phyloP scores from a whole-genome alignment of 2,113 vertebrate genomes.

The Cisticola juncidis region DNA sequence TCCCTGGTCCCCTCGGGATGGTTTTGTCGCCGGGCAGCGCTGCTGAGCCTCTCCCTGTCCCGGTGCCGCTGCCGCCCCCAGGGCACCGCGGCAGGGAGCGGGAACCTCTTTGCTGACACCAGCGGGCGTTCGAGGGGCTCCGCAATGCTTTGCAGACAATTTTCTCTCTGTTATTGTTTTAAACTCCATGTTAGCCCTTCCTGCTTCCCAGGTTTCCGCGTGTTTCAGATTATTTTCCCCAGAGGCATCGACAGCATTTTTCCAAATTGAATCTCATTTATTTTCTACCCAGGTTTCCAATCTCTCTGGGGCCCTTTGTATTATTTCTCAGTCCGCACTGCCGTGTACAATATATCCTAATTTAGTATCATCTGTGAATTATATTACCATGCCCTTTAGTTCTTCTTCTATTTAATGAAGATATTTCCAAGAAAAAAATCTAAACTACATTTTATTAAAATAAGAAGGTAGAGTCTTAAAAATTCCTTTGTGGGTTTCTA shows the following conservation, averaged over 20 bases:
- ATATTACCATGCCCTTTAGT: conserved; percentile 62
- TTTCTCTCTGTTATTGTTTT: conserved; percentile 60
- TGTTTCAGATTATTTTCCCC: conserved; percentile 71
- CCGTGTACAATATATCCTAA: conserved; percentile 60
- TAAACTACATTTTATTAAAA: conserved; percentile 55
- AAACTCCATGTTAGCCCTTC: conserved; percentile 48
- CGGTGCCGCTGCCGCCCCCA: not conserved
- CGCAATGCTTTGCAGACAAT: conserved; percentile 51
- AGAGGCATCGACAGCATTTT: conserved; percentile 63
- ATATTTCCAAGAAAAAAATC: conserved; percentile 46
- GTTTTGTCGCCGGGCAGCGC: not conserved
- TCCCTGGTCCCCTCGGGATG: rapidly evolving
- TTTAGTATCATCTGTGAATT: conserved; percentile 67
- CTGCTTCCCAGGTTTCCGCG: conserved; percentile 54
- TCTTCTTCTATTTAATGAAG: conserved; percentile 65
- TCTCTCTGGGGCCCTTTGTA: conserved; percentile 64
- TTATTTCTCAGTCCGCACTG: conserved; percentile 48
- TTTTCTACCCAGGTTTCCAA: conserved; percentile 68
- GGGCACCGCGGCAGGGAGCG: not conserved
- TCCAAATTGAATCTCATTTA: conserved; percentile 72
- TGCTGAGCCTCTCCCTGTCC: not conserved
- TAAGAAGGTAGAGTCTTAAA: conserved; percentile 33
- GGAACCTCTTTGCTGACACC: not conserved
- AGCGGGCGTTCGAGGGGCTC: not conserved
- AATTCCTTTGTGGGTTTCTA: conserved; percentile 33